A percentile compares a stretch with the other conserved stretches of the same genome.
Conservation (phyloP, 2,113 vertebrate species). For the Pholis gunnellus region DNA sequence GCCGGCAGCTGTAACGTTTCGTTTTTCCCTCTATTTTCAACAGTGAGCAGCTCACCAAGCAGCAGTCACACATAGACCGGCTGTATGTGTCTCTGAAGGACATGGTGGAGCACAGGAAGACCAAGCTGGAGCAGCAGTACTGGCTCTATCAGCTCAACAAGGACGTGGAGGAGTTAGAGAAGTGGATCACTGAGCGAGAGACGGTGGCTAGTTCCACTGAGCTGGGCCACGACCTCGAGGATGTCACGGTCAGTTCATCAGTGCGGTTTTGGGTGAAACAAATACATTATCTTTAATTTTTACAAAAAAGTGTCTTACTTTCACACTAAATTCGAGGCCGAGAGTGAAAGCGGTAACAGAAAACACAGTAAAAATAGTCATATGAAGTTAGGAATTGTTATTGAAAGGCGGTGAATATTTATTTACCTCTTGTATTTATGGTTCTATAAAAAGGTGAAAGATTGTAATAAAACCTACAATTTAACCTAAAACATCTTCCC, state of each 20-base stretch:
- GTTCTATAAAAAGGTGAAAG: background rate
- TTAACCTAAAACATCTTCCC: background rate
- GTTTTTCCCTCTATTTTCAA: background rate
- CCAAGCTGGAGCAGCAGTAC: conserved; percentile 91
- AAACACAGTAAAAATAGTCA: background rate
- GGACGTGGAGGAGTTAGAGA: conserved; percentile 94
- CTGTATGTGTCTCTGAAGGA: conserved; percentile 92
- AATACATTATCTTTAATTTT: background rate
- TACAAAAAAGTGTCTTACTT: background rate
- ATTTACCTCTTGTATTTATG: background rate
- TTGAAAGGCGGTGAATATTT: background rate
- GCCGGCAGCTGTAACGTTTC: conserved; percentile 3
- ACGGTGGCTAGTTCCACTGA: conserved; percentile 93
- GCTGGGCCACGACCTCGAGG: conserved; percentile 94
- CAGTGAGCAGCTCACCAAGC: conserved; percentile 89
- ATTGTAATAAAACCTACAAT: background rate
- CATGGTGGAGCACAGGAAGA: conserved; percentile 91
- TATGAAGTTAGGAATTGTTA: background rate
- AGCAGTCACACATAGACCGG: conserved; percentile 94
- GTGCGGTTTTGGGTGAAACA: background rate
- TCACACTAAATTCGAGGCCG: background rate
- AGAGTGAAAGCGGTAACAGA: background rate
- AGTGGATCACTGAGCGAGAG: conserved; percentile 94
- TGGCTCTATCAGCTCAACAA: conserved; percentile 93
- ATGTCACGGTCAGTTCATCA: conserved; percentile 88